A percentile compares a stretch with the other conserved stretches of the same genome.
Conservation (phyloP, 2,888 invertebrate genomes). For the Clivina fossor region DNA sequence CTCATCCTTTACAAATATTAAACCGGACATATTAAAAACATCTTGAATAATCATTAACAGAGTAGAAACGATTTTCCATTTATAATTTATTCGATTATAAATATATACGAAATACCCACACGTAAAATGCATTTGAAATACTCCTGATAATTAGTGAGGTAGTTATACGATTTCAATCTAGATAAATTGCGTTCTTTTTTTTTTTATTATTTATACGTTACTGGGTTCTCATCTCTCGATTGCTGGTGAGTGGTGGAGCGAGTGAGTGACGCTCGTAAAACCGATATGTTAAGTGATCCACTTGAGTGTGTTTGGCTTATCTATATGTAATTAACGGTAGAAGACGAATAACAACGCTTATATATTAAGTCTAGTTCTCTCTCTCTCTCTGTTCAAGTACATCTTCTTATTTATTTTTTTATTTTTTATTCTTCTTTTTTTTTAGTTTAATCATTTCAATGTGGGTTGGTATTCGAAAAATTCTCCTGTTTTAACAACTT, state of each 20-base stretch:
- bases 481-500: slow-evolving; percentile 21
- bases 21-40: no score
- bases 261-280: slow-evolving; percentile 12
- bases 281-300: slow-evolving; percentile 24
- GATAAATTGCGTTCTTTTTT: slow-evolving; percentile 10
- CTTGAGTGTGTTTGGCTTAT: slow-evolving; percentile 14
- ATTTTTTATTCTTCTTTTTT: slow-evolving; percentile 7
- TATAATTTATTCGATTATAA: no score
- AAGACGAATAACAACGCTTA: slow-evolving; percentile 16
- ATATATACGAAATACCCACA: no score
- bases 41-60: no score
- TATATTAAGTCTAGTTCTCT: no score
- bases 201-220: no score
- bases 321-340: slow-evolving; percentile 19
- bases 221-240: slow-evolving; percentile 8
- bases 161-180: slow-evolving; percentile 12
- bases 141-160: slow-evolving; percentile 17
- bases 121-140: no score
- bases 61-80: no score
- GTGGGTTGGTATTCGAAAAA: slow-evolving; percentile 22
- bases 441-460: slow-evolving; percentile 10
- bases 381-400: no score
- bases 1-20: no score
- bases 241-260: slow-evolving; percentile 11
- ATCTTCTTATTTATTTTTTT: slow-evolving; percentile 8